Conservation (phyloP, 2,888 invertebrate species). For the Crossocerus cetratus region DNA sequence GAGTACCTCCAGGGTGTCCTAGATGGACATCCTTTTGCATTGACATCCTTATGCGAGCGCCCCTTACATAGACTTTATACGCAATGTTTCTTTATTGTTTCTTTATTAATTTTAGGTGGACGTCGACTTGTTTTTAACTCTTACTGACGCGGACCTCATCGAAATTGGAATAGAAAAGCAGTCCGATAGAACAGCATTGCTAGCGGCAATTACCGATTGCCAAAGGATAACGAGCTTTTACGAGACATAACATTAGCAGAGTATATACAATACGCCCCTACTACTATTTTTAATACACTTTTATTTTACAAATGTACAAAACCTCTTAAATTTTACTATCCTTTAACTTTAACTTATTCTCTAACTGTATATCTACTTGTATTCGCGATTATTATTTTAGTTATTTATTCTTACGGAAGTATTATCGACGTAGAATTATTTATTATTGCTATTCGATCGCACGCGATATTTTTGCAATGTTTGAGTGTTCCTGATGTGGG, state of each 20-base stretch:
- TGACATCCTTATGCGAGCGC: too few relatives aligned
- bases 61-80: too few relatives aligned
- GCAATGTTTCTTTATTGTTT: conserved; percentile 1
- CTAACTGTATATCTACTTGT: not conserved
- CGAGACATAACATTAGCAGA: too few relatives aligned
- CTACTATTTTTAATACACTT: too few relatives aligned
- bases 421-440: conserved; percentile 1
- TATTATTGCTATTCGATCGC: conserved; percentile 9
- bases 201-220: conserved; percentile 60
- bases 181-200: conserved; percentile 61
- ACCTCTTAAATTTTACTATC: too few relatives aligned
- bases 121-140: conserved; percentile 68
- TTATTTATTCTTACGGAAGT: conserved; percentile 1
- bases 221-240: conserved; percentile 35
- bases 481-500: conserved; percentile 27
- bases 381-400: conserved; percentile 12
- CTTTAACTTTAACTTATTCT: too few relatives aligned
- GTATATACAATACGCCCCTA: too few relatives aligned
- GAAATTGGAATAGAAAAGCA: conserved; percentile 70
- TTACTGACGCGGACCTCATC: conserved; percentile 67
- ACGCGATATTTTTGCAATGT: conserved; percentile 22
- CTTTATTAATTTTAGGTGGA: conserved; percentile 65
- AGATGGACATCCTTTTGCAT: too few relatives aligned
- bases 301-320: too few relatives aligned
- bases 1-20: not conserved